Conservation (phyloP, 2,113 vertebrate species). For the Desmodus rotundus region DNA sequence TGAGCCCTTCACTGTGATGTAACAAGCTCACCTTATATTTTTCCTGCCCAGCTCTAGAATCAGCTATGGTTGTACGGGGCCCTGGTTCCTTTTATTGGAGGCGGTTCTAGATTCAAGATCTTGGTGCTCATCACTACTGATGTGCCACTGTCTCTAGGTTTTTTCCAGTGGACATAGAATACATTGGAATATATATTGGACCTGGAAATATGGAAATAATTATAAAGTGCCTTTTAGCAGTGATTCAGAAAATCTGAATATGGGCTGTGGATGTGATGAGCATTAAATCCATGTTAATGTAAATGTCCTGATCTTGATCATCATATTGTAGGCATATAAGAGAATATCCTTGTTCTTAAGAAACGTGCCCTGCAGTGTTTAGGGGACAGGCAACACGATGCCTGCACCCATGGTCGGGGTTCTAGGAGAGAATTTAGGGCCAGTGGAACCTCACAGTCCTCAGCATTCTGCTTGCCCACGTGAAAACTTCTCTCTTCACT, state of each 20-base stretch:
- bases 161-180: background rate
- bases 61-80: background rate
- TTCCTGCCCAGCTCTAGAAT: background rate
- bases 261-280: background rate
- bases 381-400: background rate
- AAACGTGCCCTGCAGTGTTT: background rate
- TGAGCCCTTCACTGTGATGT: background rate
- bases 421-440: background rate
- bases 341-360: background rate
- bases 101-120: background rate
- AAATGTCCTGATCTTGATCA: background rate
- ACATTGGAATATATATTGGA: background rate
- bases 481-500: background rate
- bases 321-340: background rate
- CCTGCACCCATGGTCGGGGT: background rate
- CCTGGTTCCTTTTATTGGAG: background rate
- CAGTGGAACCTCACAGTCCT: background rate
- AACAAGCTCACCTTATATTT: background rate
- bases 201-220: background rate
- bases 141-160: background rate
- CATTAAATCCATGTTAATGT: background rate
- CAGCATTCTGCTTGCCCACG: background rate
- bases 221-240: background rate
- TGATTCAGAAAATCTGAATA: background rate
- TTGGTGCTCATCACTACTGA: background rate